A percentile compares a stretch with the other conserved stretches of the same genome.
Conservation (phyloP, 2,888 invertebrate species). For the Thecophora atra region DNA sequence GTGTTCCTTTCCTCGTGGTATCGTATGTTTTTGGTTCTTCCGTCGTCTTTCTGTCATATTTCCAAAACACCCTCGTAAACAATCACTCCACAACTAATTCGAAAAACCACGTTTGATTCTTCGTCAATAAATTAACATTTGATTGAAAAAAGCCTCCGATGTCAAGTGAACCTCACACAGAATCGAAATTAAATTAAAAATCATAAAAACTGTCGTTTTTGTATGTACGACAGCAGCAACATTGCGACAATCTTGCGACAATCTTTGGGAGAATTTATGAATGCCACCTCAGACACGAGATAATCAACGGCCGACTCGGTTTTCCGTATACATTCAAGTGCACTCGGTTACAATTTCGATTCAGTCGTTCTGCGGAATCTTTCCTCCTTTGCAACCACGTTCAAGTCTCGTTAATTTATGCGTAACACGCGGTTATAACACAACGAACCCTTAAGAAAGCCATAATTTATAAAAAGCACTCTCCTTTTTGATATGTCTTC, state of each 20-base stretch:
- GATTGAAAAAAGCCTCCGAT: background rate
- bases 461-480: background rate
- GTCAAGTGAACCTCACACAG: background rate
- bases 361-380: background rate
- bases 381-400: background rate
- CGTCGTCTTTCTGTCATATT: background rate
- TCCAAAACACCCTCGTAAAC: background rate
- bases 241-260: background rate
- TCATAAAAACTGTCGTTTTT: background rate
- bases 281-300: background rate
- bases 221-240: background rate
- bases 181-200: background rate
- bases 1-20: background rate
- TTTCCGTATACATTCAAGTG: background rate
- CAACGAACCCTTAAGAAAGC: background rate
- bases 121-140: background rate
- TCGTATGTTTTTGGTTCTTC: background rate
- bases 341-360: background rate
- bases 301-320: background rate
- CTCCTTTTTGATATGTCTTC: too few species aligned
- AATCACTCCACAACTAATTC: background rate
- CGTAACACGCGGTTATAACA: background rate
- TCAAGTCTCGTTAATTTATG: slow-evolving; percentile 9
- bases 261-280: background rate
- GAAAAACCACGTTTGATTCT: background rate